Base-by-base conservation (phyloP, 2,113 vertebrate species). In the Triplophysa siluroides region DNA sequence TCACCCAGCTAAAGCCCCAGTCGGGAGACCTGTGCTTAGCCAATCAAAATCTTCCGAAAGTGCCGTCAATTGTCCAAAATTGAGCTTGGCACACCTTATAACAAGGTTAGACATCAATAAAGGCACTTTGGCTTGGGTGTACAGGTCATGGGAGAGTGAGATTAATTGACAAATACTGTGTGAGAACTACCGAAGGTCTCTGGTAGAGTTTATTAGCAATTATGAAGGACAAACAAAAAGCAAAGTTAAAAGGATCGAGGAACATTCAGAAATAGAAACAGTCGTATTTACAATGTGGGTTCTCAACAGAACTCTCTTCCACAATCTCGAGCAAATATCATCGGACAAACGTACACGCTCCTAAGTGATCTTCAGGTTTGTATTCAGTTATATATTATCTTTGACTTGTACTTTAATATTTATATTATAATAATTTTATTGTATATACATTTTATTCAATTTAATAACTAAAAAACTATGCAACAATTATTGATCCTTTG, bases 11-110 rank as follows among this genome's bases (percentile, higher is more conserved):
- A 33, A 71, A 68, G 3, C 79, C 60, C 62, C 72, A 74, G 19
- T 62, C 52, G 74, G 63, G 50, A 78, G 83, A 77, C 66, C 78
- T 69, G 68, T 81, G 85, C 83, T 86, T 83, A 81, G 76, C 84
- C 79, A 67, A 73, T 77, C 71, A 78, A 81, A 85, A 85, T 78
- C 60, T 52, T 16, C 50, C 72, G 78, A 78, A 64, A 81, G 72
- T 24, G 62, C 19, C 67, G 38, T 80, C 82, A 78, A 86, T n/a
- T n/a, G n/a, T n/a, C n/a, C 43, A 62, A 83, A 54, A 83, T 64
- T 73, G 14, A 77, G 10, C 43, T 71, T 50, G 38, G 74, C 76
- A 23, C 47, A 74, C 29, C 33, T 58, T 43, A 29, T 16, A 64
- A 58, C n/a, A 38, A 76, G 77, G 50, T 29, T 26, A 75, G 29